These are phyloP conservation scores for Oplegnathus fasciatus DNA, from an alignment of 2,113 vertebrate species.

Conservation along the genomic window DNA sequence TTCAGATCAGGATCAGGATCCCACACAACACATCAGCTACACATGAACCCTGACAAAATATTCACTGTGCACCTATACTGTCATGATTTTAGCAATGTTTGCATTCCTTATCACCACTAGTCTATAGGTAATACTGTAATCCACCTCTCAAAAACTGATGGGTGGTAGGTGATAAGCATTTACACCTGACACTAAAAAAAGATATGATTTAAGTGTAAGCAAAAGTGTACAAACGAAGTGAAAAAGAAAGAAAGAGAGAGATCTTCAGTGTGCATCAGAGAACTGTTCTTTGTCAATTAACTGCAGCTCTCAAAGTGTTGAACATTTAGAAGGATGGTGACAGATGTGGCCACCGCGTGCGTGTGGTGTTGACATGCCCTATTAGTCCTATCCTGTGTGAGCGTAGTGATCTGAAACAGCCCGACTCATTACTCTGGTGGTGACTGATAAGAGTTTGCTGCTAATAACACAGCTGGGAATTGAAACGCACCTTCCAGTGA, in stretches of 20 bases:
- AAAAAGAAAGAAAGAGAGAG: not conserved
- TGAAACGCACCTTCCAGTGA: constrained; percentile 33
- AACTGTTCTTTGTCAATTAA: constrained; percentile 74
- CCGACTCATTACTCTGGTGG: constrained; percentile 78
- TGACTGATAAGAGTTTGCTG: constrained; percentile 81
- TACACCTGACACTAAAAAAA: not conserved
- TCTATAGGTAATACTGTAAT: not conserved
- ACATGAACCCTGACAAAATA: constrained; percentile 5
- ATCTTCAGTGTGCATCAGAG: constrained; percentile 8
- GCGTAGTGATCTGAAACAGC: constrained; percentile 75
- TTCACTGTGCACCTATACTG: not conserved
- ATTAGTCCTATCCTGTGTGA: constrained; percentile 81
- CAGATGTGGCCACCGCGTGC: constrained; percentile 66
- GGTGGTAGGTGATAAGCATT: not conserved
- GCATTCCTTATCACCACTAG: not conserved
- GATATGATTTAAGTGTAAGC: not conserved
- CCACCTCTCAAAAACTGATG: not conserved
- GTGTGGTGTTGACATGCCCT: constrained; percentile 74
- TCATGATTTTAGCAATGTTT: not conserved
- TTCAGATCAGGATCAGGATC: constrained; percentile 1
- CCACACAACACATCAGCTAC: constrained; percentile 6
- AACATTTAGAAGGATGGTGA: constrained; percentile 66
- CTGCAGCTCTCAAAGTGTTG: constrained; percentile 67
- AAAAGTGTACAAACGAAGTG: not conserved
- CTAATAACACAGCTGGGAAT: constrained; percentile 77